Conservation (phyloP, 30 jellyfish, hydroid and myxozoan genomes). For the Turritopsis dohrnii region DNA sequence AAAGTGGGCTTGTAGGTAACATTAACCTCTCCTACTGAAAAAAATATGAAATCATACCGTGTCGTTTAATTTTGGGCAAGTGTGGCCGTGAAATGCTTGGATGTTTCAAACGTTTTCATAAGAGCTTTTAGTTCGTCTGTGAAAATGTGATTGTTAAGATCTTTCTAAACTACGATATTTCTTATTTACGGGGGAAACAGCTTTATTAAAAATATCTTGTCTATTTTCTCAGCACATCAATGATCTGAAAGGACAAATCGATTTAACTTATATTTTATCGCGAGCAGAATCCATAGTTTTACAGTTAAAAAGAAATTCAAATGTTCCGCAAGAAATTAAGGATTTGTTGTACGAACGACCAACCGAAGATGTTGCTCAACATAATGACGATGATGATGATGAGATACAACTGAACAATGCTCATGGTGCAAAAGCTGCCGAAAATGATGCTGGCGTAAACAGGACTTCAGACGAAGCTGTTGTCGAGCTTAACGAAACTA, state of each 20-base stretch:
- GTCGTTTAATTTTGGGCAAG: neutral
- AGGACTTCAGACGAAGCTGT: constrained; percentile 20
- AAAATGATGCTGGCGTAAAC: neutral
- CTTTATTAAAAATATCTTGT: no score
- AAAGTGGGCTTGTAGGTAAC: no score
- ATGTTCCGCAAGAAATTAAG: constrained; percentile 46
- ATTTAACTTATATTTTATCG: constrained; percentile 44
- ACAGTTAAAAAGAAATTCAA: constrained; percentile 38
- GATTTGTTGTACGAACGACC: constrained; percentile 1
- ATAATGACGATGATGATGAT: neutral
- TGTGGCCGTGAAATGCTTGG: neutral
- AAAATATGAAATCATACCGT: constrained; percentile 1
- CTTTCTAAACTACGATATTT: no score
- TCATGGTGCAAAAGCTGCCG: neutral
- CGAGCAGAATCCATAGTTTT: constrained; percentile 61
- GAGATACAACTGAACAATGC: neutral
- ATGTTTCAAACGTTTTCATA: no score
- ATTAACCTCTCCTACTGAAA: no score
- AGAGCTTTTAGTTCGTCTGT: no score
- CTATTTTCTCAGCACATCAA: constrained; percentile 50
- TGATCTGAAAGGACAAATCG: constrained; percentile 46
- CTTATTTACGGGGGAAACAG: no score
- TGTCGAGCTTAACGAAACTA: constrained; percentile 3
- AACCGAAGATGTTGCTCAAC: neutral
- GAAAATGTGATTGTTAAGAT: no score